phyloP scores from a whole-genome alignment of 2,797 vertebrate species.

The Notoglanidium macrostoma region DNA sequence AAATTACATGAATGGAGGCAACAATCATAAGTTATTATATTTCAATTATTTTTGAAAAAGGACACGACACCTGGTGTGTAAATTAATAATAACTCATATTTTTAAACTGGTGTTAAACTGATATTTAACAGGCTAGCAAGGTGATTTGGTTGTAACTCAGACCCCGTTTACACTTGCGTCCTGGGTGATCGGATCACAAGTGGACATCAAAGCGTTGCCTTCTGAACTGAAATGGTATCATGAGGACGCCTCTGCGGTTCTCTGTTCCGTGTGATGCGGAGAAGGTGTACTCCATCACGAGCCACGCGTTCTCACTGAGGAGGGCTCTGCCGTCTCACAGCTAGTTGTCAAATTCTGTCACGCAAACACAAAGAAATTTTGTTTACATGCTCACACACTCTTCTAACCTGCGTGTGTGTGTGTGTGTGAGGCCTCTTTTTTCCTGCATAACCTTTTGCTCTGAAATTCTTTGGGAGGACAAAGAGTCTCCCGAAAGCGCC shows the following conservation, averaged over 20 bases:
- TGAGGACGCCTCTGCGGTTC: background rate
- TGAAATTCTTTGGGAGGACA: slow-evolving; percentile 36
- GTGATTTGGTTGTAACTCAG: no score
- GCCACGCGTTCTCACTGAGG: background rate
- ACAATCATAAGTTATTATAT: background rate
- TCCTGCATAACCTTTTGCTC: slow-evolving; percentile 49
- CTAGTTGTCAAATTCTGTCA: background rate
- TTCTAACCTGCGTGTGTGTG: slow-evolving; percentile 12
- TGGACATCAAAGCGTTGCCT: background rate
- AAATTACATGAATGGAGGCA: background rate
- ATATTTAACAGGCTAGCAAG: no score
- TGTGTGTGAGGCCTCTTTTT: slow-evolving; percentile 14
- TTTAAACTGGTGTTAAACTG: no score
- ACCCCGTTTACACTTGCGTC: no score
- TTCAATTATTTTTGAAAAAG: background rate
- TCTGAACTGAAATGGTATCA: background rate
- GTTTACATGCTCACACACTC: background rate
- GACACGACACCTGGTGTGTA: background rate
- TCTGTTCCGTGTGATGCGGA: background rate
- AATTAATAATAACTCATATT: no score
- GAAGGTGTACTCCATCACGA: background rate
- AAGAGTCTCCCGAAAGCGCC: slow-evolving; percentile 38
- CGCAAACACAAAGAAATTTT: background rate
- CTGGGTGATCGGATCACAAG: no score
- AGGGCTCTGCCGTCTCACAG: background rate